Base-by-base conservation (phyloP, 2,888 invertebrate species). In the Ceramica pisi region DNA sequence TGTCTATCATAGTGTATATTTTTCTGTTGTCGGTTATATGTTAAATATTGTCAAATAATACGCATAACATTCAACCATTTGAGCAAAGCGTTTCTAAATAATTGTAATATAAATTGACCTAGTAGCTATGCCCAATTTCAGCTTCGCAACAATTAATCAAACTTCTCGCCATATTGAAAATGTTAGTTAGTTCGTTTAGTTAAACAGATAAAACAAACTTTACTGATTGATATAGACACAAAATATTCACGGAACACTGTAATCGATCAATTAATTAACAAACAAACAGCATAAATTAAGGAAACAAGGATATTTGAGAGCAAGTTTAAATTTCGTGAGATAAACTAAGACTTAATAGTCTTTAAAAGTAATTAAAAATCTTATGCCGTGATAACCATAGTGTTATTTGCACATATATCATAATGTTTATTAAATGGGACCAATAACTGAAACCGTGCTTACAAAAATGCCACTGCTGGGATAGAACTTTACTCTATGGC, bases 181-280 rank as follows among this genome's bases (percentile, higher is more conserved):
- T 67, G 23, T 35, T 78, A 69, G 72, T 68, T 68, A 53, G 60
- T 73, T 73, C 56, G 35, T 61, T 67, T 57, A 70, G 67, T 60
- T 57, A 71, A 75, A 71, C 72, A 84, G 66, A 71, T 60, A 74
- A 51, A 75, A 81, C 57, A 76, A 69, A 84, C 71, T 66, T 56
- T 1, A 67, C 59, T 75, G 67, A 70, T 71, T 79, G 67, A 73
- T 85, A 83, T 78, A 68, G 71, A 78, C 82, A 73, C 69, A 67
- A 78, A 71, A 71, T 73, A 86, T 82, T 82, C 71, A 80, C 84
- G 75, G 61, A 59, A 56, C 19, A 60, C 55, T 69, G 71, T 74
- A 73, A 72, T 73, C 74, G 65, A 81, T 81, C 74, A 38, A 57
- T 78, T 83, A 81, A 83, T 83, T 83, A 85, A 79, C 75, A 71